Base-by-base conservation (phyloP, 2,797 vertebrate genomes). In the Thripadectes ignobilis region DNA sequence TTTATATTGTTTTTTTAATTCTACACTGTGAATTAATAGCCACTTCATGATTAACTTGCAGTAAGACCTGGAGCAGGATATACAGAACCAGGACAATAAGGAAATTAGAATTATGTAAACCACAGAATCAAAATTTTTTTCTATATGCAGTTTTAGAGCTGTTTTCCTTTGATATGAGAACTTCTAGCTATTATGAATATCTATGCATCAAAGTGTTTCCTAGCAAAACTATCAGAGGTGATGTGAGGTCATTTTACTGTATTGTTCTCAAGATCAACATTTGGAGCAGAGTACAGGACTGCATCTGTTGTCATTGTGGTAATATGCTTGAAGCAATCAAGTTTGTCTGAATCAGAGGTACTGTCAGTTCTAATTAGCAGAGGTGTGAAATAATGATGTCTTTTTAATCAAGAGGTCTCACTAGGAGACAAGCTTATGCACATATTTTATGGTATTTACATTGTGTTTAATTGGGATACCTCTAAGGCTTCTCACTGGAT, bases 391-490 rank as follows among this genome's bases (percentile, higher is more conserved):
- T 92, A 94, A 95, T 83, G 41, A 93, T 81, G 69, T 63, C 69
- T 88, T 95, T 96, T 96, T 89, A 96, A 97, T 95, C 79, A 94
- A 92, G 89, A 93, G 57, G 59, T 38, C 91, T 93, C 91, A 90
- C 89, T 63, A 91, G 85, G 95, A 95, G 66, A 48, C 62, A 67
- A 84, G 45, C 30, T 92, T 92, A 83, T 59, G 54, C 45, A 61
- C 34, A 32, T 88, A 86, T 81, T 95, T 92, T 76, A 34, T 66
- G 84, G 41, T 48, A 66, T 95, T 96, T 95, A 89, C 17, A 30
- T 32, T 84, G 38, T 69, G 24, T 88, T 89, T 96, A 91, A 94
- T 82, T 96, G 82, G 58, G 66, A 86, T 73, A 67, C 59, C 69
- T 94, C 88, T 88, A 69, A 84, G 75, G 68, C 73, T 88, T 52